Evolutionary conservation across 2,888 invertebrate genomes (phyloP), one percentile per base, ranked within the genome.

Genomic region (Ormyrus thymus): DNA sequence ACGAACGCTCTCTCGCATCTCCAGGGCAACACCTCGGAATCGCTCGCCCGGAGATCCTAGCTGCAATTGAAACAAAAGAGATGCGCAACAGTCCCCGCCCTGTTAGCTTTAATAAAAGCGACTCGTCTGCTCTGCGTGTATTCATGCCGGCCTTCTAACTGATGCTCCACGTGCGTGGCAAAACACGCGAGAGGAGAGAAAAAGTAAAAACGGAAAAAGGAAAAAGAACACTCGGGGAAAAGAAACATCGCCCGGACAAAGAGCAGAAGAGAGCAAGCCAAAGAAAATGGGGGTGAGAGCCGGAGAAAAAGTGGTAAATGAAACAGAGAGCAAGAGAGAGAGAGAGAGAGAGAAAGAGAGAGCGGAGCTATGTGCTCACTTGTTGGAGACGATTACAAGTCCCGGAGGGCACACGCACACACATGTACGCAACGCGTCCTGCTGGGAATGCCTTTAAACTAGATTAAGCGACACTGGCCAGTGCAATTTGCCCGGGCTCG

Each of bases 301-400:
- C 50, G 8, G 58, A 15, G 65, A 72, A 78, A 79, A 66, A 74
- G 61, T 75, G 77, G 51, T 51, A 71, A 81, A 78, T 76, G 78
- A 79, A 82, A 81, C 65, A 73, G 79, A 29, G 29, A 29, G 29
- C 29, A 29, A 29, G 29, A 29, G 29, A 29, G 29, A 29, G 29
- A 29, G 29, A 29, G 29, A 29, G 29, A 29, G 29, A 29, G 29
- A 29, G 29, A 29, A 4, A 29, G 29, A 29, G 29, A 1, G 29
- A 29, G 29, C 2, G 5, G 29, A n/a, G 10, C 11, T 29, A 48
- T 15, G 79, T 81, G 80, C 81, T 82, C 84, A 83, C 83, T 86
- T 85, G 85, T 85, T 85, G 84, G 81, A 82, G 81, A 80, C 83
- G 82, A 85, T 86, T 86, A 86, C 85, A 84, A 84, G 83, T 85